A percentile compares a stretch with the other conserved stretches of the same genome.
Conservation (phyloP, 1,140 invertebrate species). For the Anastrepha obliqua region DNA sequence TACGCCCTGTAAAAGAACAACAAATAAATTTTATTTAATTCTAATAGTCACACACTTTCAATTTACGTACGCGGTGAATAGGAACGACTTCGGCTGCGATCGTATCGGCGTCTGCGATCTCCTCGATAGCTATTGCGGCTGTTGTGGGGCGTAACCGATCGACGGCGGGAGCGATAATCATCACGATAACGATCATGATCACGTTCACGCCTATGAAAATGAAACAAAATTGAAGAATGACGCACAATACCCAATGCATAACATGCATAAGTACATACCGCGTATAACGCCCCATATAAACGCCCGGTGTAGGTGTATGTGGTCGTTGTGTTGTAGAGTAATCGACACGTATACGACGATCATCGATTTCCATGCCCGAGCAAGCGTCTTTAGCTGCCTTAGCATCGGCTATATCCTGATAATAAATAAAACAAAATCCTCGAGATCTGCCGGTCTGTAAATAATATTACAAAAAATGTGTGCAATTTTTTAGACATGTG, state of each 20-base stretch:
- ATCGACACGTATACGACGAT: conserved; percentile 93
- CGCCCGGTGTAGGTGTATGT: conserved; percentile 97
- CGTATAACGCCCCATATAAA: conserved; percentile 97
- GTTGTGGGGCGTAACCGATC: conserved; percentile 61
- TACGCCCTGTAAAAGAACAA: conserved; percentile 56
- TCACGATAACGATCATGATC: conserved; percentile 68
- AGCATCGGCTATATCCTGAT: conserved; percentile 90
- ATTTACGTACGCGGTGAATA: conserved; percentile 86
- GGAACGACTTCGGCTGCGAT: conserved; percentile 86
- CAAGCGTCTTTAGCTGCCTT: conserved; percentile 95
- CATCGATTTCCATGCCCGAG: conserved; percentile 95
- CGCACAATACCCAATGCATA: not conserved
- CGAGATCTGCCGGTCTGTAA: conserved; percentile 90
- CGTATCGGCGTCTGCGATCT: conserved; percentile 77
- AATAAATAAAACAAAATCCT: conserved; percentile 99
- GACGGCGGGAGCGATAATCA: conserved; percentile 71
- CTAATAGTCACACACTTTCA: not conserved
- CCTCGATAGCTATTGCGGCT: conserved; percentile 46
- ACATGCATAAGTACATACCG: conserved; percentile 60
- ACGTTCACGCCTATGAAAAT: conserved; percentile 52
- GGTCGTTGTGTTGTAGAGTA: conserved; percentile 98
- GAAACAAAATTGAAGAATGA: not conserved
- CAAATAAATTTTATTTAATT: conserved; percentile 1
- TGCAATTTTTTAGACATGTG: not conserved
- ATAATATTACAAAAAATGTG: not conserved